Base-by-base conservation (phyloP, 2,113 vertebrate species). In the Geothlypis trichas region DNA sequence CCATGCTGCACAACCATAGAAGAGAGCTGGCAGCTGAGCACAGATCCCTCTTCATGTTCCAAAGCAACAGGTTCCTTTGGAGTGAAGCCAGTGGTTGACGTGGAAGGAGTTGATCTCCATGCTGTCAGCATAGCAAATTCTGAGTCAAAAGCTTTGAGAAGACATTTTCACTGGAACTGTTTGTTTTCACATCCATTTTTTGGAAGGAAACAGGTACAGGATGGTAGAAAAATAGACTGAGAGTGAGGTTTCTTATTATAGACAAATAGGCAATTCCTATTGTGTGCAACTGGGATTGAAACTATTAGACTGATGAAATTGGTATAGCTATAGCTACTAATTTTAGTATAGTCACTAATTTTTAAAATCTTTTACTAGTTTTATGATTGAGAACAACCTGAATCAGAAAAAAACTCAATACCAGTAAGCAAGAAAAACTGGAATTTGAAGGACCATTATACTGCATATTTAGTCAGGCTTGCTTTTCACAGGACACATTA, bases 1-100 rank as follows among this genome's bases (percentile, higher is more conserved):
- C 66, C 37, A 33, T 0, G 2, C 42, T 54, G 49, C 17, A 68
- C 17, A 52, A 10, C 11, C 1, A 0, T 7, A 27, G 63, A 83
- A 68, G 7, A 58, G n/a, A 65, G 20, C 5, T n/a, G 41, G 30
- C n/a, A 89, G 31, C 19, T 5, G 7, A 57, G 35, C 1, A 3
- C 13, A 39, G 0, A 0, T 42, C 24, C 15, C 9, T 75, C 37
- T 78, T 71, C 33, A 15, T 1, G 3, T 71, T 41, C 39, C 21
- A 21, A 63, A 37, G 52, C 26, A 78, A 7, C 17, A 17, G 17
- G 6, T 51, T 47, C 31, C 22, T 47, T n/a, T 27, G 18, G 13
- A 57, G 19, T 7, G 35, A 15, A 73, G 17, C 0, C 0, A 61
- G 19, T 12, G 13, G 24, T 9, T 49, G 18, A 63, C 13, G 19